A percentile compares a stretch with the other conserved stretches of the same genome.
phyloP scores from a whole-genome alignment of 2,797 vertebrate genomes.

The Tenualosa ilisha region DNA sequence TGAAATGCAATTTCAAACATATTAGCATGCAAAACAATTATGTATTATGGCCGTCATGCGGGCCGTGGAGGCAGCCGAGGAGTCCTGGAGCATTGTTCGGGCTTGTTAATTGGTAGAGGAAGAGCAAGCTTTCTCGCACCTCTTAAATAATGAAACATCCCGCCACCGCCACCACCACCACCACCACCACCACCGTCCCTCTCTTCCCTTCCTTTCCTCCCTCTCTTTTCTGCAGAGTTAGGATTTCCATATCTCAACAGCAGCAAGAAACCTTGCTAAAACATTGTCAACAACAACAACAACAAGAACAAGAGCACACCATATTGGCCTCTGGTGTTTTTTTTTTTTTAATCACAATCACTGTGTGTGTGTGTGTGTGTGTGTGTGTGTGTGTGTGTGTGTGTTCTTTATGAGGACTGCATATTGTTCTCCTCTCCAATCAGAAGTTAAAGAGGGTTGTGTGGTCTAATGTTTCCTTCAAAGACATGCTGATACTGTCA shows the following conservation, averaged over 20 bases:
- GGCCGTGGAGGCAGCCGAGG: background rate
- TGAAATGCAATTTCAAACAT: constrained; percentile 1
- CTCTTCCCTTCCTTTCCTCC: background rate
- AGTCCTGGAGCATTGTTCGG: constrained; percentile 74
- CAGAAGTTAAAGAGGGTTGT: background rate
- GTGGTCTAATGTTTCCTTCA: background rate
- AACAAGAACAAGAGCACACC: constrained; percentile 66
- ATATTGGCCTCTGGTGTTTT: constrained; percentile 67
- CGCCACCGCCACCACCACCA: background rate
- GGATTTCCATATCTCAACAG: constrained; percentile 76
- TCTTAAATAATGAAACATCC: constrained; percentile 76
- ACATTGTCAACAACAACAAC: constrained; percentile 73
- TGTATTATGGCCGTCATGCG: background rate
- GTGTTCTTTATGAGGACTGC: background rate
- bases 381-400: constrained; percentile 5
- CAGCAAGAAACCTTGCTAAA: constrained; percentile 69
- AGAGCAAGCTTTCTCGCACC: constrained; percentile 69
- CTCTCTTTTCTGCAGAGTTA: constrained; percentile 71
- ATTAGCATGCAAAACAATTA: constrained; percentile 11
- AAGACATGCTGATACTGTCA: constrained; percentile 1
- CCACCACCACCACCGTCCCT: too few relatives aligned
- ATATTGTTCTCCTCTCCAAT: background rate
- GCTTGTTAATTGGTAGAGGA: constrained; percentile 72
- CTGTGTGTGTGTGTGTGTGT: constrained; percentile 22
- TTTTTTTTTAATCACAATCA: background rate